Conservation (phyloP, 2,888 invertebrate species). For the Brassicogethes aeneus region DNA sequence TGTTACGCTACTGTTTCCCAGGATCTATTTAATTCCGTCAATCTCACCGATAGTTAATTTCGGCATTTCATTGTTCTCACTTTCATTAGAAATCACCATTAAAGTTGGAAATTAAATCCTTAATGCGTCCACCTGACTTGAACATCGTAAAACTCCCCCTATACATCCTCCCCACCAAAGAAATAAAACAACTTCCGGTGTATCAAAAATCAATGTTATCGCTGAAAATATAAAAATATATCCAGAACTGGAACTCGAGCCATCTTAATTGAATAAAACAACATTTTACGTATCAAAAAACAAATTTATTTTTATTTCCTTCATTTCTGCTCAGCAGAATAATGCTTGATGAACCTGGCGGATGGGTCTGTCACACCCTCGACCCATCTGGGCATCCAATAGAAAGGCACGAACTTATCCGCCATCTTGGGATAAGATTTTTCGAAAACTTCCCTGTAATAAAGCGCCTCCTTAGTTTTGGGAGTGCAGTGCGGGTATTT, state of each 20-base stretch:
- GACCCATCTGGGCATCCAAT: slow-evolving; percentile 74
- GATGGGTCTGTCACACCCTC: slow-evolving; percentile 63
- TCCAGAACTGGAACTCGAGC: too few species aligned
- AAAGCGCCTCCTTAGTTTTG: slow-evolving; percentile 65
- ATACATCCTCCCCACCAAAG: too few species aligned
- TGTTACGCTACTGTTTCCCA: not conserved
- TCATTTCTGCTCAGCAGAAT: slow-evolving; percentile 44
- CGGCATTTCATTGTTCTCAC: slow-evolving; percentile 34
- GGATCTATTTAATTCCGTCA: slow-evolving; percentile 26
- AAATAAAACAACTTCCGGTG: too few species aligned
- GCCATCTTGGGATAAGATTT: slow-evolving; percentile 51
- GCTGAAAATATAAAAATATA: too few species aligned
- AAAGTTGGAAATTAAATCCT: slow-evolving; percentile 29
- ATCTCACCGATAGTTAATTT: slow-evolving; percentile 37
- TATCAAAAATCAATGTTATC: too few species aligned
- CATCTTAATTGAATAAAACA: too few species aligned
- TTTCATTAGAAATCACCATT: slow-evolving; percentile 29
- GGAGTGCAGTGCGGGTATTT: slow-evolving; percentile 65
- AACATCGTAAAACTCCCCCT: too few species aligned
- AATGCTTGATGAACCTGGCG: slow-evolving; percentile 66
- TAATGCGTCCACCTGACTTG: slow-evolving; percentile 8
- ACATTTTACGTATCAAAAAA: too few species aligned
- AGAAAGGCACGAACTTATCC: slow-evolving; percentile 57
- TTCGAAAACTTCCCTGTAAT: slow-evolving; percentile 64
- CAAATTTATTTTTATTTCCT: slow-evolving; percentile 5